Evolutionary conservation across 2,113 vertebrate species (phyloP), one percentile per base, ranked within the genome.

Genomic region (Tursiops truncatus): DNA sequence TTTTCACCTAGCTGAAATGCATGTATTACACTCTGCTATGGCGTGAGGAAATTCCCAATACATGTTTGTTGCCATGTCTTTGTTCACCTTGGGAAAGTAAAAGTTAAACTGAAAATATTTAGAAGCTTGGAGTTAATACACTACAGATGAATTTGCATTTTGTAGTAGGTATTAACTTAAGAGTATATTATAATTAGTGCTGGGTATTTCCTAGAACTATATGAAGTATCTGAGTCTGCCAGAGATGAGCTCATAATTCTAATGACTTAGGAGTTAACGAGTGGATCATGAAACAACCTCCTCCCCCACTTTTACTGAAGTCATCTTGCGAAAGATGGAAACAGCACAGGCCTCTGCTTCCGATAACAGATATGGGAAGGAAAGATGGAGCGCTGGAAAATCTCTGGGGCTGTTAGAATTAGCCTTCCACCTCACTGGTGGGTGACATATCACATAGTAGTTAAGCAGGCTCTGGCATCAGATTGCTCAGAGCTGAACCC

Each of bases 71-170:
- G n/a, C 79, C 67, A 60, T 50, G 50, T 71, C 77, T 91, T 56
- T 41, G 60, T 79, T 79, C 79, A 94, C 70, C 33, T 79, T 77
- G 47, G 36, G 47, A 94, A 93, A 82, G 58, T 41, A 87, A 95
- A 93, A 83, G 47, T 94, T 84, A 93, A 95, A 47, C 26, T 73
- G 89, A 68, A 89, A 95, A 79, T 93, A 89, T 65, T 65, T 73
- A n/a, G 73, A 91, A 79, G 44, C 36, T 65, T 73, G 31, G 28
- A 76, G 58, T 53, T 71, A 71, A 80, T 70, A 68, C 6, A 38
- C 23, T 89, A 81, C 31, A 96, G 92, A 82, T 62, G 36, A 41
- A 28, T 87, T 63, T 68, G 47, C 62, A 79, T 28, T 58, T 94
- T 33, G 21, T 89, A 63, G 36, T 80, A 33, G 62, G 21, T 67